A percentile compares a stretch with the other conserved stretches of the same genome.
phyloP scores from a whole-genome alignment of 2,888 invertebrate species.

The Biston betularia region DNA sequence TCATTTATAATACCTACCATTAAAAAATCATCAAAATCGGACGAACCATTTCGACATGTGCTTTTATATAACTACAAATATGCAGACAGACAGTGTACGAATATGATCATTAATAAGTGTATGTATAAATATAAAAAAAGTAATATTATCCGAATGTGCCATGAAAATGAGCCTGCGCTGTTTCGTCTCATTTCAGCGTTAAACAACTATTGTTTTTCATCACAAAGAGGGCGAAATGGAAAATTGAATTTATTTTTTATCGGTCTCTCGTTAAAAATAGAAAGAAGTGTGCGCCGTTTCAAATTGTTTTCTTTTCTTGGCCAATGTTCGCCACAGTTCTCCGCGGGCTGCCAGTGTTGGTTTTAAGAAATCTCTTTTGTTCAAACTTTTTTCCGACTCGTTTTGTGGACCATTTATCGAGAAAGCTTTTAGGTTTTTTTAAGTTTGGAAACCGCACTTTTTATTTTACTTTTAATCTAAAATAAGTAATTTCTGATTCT shows the following conservation, averaged over 20 bases:
- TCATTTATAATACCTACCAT: too few species aligned
- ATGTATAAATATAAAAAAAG: too few species aligned
- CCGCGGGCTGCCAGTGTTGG: not conserved
- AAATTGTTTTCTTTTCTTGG: conserved; percentile 23
- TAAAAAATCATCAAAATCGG: too few species aligned
- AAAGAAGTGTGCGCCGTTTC: conserved; percentile 15
- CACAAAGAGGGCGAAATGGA: conserved; percentile 34
- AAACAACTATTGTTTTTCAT: conserved; percentile 33
- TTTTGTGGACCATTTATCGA: conserved; percentile 8
- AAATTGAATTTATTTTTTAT: conserved; percentile 37
- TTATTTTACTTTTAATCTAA: not conserved
- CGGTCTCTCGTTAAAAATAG: conserved; percentile 31
- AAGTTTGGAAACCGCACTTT: not conserved
- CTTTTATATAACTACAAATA: too few species aligned
- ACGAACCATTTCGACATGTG: too few species aligned
- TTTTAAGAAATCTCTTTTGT: conserved; percentile 26
- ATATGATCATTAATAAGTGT: too few species aligned
- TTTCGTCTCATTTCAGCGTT: conserved; percentile 4
- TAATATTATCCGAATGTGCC: too few species aligned
- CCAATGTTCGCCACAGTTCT: conserved; percentile 24
- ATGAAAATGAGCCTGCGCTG: not conserved
- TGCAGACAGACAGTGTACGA: too few species aligned
- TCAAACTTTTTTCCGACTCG: conserved; percentile 4
- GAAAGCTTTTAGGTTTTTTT: conserved; percentile 2
- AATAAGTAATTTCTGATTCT: not conserved